A percentile compares a stretch with the other conserved stretches of the same genome.
Evolutionary conservation across 2,113 vertebrate genomes (phyloP).

Genomic region (Rallus limicola): DNA sequence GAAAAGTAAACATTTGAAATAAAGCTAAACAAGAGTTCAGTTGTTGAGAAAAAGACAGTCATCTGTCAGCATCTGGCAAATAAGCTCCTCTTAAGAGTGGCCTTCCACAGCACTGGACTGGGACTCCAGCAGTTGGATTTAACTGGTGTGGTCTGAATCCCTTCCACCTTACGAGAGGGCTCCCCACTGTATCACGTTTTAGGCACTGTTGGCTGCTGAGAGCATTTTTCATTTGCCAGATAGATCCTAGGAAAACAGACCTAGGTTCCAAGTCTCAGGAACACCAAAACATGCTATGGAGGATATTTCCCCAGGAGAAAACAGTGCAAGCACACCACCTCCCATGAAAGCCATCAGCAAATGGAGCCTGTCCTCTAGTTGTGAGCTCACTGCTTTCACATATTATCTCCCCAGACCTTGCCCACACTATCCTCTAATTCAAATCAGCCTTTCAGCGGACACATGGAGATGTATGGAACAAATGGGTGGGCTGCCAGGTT

Average conservation of each 20-base stretch:
- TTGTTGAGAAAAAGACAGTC: slow-evolving; percentile 42
- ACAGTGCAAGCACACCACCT: not conserved
- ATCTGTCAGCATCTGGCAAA: slow-evolving; percentile 35
- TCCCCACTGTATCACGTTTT: not conserved
- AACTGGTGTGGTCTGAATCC: not conserved
- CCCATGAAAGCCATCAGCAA: not conserved
- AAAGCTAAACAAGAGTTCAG: slow-evolving; percentile 59
- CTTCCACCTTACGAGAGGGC: not conserved
- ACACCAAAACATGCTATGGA: not conserved
- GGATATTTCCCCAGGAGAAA: not conserved
- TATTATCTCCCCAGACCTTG: not conserved
- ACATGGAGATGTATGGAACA: fast-evolving
- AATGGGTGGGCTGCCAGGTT: not conserved
- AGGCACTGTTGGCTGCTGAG: not conserved
- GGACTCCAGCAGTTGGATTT: not conserved
- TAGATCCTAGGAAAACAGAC: not conserved
- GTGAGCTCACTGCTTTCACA: not conserved
- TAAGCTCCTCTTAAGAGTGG: not conserved
- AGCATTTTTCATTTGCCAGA: not conserved
- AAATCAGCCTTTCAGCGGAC: not conserved
- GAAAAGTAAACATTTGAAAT: slow-evolving; percentile 65
- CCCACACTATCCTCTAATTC: not conserved
- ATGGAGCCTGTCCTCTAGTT: not conserved
- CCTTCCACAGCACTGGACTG: not conserved
- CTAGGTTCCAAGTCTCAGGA: not conserved